These are phyloP conservation scores for Clepsis dumicolana DNA, from an alignment of 2,888 invertebrate species.

Conservation along the genomic window DNA sequence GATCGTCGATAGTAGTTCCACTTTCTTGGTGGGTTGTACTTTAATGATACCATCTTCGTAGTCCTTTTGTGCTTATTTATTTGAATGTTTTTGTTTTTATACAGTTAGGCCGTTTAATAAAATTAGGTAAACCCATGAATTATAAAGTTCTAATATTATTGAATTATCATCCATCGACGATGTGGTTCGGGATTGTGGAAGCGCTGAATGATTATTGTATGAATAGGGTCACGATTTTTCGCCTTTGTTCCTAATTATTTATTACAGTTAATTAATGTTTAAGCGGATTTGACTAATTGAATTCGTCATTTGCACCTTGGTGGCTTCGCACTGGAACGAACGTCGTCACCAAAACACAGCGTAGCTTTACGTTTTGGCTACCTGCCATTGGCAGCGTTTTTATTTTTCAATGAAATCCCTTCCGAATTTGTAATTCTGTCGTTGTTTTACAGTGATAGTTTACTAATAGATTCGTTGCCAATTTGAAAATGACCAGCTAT, in stretches of 20 bases:
- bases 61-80: background rate
- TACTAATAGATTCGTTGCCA: slow-evolving; percentile 36
- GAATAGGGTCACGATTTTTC: too few relatives aligned
- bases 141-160: too few relatives aligned
- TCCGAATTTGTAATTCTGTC: slow-evolving; percentile 29
- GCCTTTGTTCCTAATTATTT: too few relatives aligned
- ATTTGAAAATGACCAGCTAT: slow-evolving; percentile 25
- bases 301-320: slow-evolving; percentile 6
- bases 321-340: slow-evolving; percentile 7
- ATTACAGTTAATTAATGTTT: too few relatives aligned
- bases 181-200: background rate
- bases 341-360: slow-evolving; percentile 26
- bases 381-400: slow-evolving; percentile 27
- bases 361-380: slow-evolving; percentile 40
- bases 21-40: slow-evolving; percentile 1
- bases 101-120: too few relatives aligned
- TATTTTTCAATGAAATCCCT: slow-evolving; percentile 38
- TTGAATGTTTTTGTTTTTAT: background rate
- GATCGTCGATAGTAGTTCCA: background rate
- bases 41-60: background rate
- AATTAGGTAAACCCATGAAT: too few relatives aligned
- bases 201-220: too few relatives aligned
- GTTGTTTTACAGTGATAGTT: slow-evolving; percentile 32
- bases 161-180: background rate
- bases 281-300: background rate